Evolutionary conservation across 2,113 vertebrate species (phyloP).

Genomic region (Cariama cristata): DNA sequence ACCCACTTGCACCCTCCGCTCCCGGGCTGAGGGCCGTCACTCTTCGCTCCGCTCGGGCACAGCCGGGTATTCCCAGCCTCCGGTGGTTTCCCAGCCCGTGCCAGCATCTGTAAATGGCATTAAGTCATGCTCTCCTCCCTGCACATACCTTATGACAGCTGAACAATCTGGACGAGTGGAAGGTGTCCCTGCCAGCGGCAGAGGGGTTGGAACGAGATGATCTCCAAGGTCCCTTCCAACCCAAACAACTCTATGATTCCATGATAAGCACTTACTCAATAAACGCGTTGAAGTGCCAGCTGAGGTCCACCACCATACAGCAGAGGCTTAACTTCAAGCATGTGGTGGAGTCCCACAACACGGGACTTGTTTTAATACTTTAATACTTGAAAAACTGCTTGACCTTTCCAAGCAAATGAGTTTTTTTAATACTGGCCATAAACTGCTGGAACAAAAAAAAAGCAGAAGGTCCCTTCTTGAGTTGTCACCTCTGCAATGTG

Average conservation of each 20-base stretch:
- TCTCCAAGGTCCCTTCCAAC: not conserved
- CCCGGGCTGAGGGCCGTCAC: not conserved
- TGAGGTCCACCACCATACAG: not conserved
- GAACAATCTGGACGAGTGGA: not conserved
- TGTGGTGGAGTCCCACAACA: not conserved
- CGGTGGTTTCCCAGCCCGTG: not conserved
- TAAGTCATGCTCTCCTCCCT: not conserved
- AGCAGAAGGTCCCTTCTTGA: not conserved
- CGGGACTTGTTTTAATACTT: not conserved
- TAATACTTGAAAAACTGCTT: not conserved
- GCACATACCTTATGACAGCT: not conserved
- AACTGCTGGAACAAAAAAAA: not conserved
- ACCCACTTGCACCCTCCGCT: not conserved
- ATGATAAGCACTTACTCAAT: not conserved
- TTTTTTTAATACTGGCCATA: not conserved
- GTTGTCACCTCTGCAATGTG: not conserved
- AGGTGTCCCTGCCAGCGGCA: not conserved
- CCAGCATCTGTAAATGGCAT: not conserved
- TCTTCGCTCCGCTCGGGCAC: fast-evolving
- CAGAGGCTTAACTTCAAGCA: not conserved
- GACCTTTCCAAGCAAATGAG: not conserved
- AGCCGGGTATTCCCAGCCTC: not conserved
- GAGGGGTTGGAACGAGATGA: not conserved
- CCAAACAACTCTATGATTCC: not conserved
- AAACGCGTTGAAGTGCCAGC: not conserved